phyloP scores from a whole-genome alignment of 2,888 invertebrate species.

The Conops quadrifasciatus region DNA sequence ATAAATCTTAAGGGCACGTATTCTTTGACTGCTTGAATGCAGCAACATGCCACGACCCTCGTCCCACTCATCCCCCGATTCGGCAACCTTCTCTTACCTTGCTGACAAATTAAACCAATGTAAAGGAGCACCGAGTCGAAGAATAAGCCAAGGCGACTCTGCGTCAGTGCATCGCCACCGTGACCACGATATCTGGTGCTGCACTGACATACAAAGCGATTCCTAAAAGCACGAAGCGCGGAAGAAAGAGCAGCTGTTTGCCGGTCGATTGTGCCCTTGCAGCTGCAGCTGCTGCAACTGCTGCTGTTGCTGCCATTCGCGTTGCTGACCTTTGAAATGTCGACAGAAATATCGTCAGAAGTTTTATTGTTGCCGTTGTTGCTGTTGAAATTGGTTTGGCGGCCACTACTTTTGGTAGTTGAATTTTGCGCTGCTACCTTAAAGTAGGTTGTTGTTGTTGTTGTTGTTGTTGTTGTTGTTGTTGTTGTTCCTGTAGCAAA shows the following conservation, averaged over 20 bases:
- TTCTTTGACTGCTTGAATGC: constrained; percentile 5
- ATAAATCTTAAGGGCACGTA: constrained; percentile 26
- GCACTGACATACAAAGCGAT: constrained; percentile 30
- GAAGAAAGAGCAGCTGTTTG: constrained; percentile 23
- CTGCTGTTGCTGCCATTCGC: too few relatives aligned
- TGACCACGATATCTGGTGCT: constrained; percentile 36
- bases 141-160: constrained; percentile 51
- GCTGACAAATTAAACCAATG: constrained; percentile 66
- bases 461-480: not conserved
- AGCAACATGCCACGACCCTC: too few relatives aligned
- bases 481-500: too few relatives aligned
- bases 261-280: too few relatives aligned
- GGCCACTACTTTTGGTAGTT: not conserved
- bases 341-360: not conserved
- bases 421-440: not conserved
- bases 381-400: not conserved
- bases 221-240: constrained; percentile 34
- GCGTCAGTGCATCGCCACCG: constrained; percentile 20
- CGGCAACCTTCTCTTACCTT: constrained; percentile 55
- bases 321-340: not conserved
- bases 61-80: not conserved
- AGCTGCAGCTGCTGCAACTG: too few relatives aligned
- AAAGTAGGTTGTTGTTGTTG: not conserved
- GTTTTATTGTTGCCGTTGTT: not conserved
- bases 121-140: constrained; percentile 63